phyloP scores from a whole-genome alignment of 1,140 invertebrate species.

The Euschistus heros region DNA sequence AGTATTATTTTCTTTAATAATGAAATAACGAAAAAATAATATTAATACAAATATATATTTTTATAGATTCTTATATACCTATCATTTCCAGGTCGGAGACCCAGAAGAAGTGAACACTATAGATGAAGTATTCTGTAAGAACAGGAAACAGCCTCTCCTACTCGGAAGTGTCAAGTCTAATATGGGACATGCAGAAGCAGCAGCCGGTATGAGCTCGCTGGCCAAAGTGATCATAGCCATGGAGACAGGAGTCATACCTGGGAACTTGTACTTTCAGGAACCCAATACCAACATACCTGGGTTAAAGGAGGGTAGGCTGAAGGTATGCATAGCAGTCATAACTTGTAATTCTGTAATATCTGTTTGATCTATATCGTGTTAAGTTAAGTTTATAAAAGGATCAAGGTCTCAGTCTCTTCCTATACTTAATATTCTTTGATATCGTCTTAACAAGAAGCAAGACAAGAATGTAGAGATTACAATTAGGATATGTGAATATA shows the following conservation, averaged over 20 bases:
- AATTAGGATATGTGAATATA: no score
- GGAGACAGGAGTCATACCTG: slow-evolving; percentile 74
- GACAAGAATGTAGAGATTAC: no score
- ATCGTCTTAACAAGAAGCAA: no score
- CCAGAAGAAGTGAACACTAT: slow-evolving; percentile 93
- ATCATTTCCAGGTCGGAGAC: slow-evolving; percentile 57
- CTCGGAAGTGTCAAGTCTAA: slow-evolving; percentile 96
- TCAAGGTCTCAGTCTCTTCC: no score
- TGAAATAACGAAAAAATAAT: no score
- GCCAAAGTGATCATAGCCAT: slow-evolving; percentile 84
- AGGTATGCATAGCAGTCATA: slow-evolving; percentile 47
- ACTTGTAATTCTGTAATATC: no score
- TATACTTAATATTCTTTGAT: no score
- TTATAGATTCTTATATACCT: no score
- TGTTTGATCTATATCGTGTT: no score
- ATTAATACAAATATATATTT: no score
- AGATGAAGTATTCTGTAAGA: slow-evolving; percentile 80
- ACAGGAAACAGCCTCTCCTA: slow-evolving; percentile 63
- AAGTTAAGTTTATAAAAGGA: no score
- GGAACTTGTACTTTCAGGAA: slow-evolving; percentile 76
- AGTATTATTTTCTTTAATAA: slow-evolving; percentile 33
- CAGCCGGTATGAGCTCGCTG: slow-evolving; percentile 80
- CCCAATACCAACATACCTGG: slow-evolving; percentile 86
- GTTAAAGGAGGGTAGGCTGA: slow-evolving; percentile 69
- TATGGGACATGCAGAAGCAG: slow-evolving; percentile 94